Evolutionary conservation across 2,797 vertebrate genomes (phyloP).

Genomic region (Sebastes itinus): DNA sequence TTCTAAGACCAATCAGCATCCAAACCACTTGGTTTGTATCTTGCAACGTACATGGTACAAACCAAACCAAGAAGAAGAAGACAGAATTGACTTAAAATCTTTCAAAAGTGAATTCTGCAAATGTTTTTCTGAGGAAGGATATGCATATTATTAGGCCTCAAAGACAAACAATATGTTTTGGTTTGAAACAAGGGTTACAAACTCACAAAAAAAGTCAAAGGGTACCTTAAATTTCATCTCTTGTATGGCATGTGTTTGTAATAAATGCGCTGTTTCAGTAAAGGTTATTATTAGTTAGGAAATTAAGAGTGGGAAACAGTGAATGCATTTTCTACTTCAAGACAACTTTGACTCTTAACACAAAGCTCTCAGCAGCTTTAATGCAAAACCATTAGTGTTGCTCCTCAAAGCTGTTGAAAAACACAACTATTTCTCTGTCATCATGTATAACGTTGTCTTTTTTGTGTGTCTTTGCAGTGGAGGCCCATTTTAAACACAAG

Average conservation of each 20-base stretch:
- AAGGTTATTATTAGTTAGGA: too few species aligned
- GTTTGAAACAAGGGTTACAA: not conserved
- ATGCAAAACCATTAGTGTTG: not conserved
- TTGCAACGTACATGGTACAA: too few species aligned
- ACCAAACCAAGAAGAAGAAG: too few species aligned
- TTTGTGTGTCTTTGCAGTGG: conserved; percentile 83
- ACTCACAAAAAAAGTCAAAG: not conserved
- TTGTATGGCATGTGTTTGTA: not conserved
- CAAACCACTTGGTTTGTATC: too few species aligned
- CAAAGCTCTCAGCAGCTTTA: not conserved
- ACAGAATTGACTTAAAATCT: too few species aligned
- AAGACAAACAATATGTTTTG: not conserved
- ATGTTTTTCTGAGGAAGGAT: not conserved
- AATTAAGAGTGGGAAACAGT: too few species aligned
- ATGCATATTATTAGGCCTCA: not conserved
- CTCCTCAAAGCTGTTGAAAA: not conserved
- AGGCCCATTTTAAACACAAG: conserved; percentile 99
- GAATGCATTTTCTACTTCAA: not conserved
- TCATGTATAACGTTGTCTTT: not conserved
- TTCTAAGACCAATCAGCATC: too few species aligned
- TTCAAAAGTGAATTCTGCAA: not conserved
- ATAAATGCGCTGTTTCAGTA: not conserved
- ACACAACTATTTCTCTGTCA: not conserved
- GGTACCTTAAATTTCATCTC: not conserved
- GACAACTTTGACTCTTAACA: not conserved